phyloP scores from a whole-genome alignment of 2,888 invertebrate genomes.

The Spialia ferax region DNA sequence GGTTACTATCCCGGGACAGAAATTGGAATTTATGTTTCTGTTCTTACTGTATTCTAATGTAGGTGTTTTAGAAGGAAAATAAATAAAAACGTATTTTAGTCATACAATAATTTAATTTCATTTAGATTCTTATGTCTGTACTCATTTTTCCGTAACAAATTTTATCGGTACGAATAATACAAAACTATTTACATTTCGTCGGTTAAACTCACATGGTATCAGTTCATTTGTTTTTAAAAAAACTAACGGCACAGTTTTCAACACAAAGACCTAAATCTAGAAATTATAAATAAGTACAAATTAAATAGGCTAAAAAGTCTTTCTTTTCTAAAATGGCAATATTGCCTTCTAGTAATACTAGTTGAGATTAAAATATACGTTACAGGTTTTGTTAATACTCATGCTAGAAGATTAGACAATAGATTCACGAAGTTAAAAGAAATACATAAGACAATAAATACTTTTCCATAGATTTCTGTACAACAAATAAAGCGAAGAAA shows the following conservation, averaged over 20 bases:
- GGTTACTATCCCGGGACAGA: not conserved
- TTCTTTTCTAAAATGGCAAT: constrained; percentile 76
- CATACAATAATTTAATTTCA: constrained; percentile 42
- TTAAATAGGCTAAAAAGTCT: constrained; percentile 77
- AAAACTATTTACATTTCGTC: constrained; percentile 43
- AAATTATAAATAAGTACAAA: constrained; percentile 77
- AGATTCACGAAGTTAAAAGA: constrained; percentile 38
- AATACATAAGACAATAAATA: constrained; percentile 48
- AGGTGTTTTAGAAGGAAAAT: not conserved
- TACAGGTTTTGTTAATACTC: constrained; percentile 41
- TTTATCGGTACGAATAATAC: constrained; percentile 42
- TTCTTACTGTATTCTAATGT: too few relatives aligned
- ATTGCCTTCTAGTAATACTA: constrained; percentile 73
- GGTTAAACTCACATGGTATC: constrained; percentile 57
- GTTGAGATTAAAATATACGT: constrained; percentile 60
- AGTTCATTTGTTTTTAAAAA: constrained; percentile 67
- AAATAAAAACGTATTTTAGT: constrained; percentile 43
- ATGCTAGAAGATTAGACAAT: constrained; percentile 37
- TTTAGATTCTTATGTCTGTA: constrained; percentile 68
- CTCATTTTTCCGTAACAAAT: constrained; percentile 61
- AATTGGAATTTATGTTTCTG: too few relatives aligned
- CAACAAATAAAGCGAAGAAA: constrained; percentile 32
- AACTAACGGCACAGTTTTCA: constrained; percentile 70
- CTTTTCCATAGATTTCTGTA: constrained; percentile 33
- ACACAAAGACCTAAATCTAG: constrained; percentile 60